Evolutionary conservation across 2,113 vertebrate genomes (phyloP).

Genomic region (Geococcyx californianus): DNA sequence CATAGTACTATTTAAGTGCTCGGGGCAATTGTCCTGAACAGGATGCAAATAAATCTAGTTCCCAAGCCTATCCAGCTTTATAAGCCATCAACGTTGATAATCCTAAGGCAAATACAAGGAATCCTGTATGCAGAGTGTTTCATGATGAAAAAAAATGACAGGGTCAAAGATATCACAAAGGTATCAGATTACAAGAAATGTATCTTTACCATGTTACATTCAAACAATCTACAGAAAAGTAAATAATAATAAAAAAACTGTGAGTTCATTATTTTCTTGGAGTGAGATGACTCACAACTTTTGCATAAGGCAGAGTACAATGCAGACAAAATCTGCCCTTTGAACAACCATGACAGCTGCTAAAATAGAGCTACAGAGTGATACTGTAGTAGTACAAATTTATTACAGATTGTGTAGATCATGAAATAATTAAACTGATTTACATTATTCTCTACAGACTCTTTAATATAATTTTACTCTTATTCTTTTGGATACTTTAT

Average conservation of each 20-base stretch:
- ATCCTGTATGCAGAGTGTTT: neutral
- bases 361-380: neutral
- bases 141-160: neutral
- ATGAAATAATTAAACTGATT: neutral
- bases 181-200: neutral
- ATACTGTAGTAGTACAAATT: neutral
- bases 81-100: neutral
- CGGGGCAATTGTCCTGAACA: neutral
- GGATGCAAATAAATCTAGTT: neutral
- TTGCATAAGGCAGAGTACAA: neutral
- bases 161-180: neutral
- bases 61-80: neutral
- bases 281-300: neutral
- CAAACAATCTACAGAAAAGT: neutral
- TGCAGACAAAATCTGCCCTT: neutral
- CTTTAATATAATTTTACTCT: neutral
- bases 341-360: neutral
- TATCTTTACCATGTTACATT: neutral
- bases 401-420: neutral
- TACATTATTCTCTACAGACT: neutral
- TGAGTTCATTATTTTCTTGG: neutral
- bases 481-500: neutral
- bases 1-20: neutral
- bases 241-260: neutral
- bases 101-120: neutral